Conservation (phyloP, 2,797 vertebrate species). For the Cynodonichthys magdalenae region DNA sequence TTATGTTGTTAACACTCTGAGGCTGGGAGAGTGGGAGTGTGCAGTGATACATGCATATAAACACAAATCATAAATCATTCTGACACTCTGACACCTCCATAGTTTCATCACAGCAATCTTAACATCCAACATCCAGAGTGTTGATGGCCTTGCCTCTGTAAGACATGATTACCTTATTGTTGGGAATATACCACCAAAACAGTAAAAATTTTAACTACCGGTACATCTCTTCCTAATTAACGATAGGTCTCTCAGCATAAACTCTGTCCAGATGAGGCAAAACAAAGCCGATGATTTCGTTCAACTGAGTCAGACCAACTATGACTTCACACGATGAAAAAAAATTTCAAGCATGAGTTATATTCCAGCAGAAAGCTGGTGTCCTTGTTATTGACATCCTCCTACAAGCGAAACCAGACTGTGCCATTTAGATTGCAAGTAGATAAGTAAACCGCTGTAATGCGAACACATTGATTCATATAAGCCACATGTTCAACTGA, state of each 20-base stretch:
- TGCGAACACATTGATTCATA: slow-evolving; percentile 3
- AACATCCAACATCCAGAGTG: slow-evolving; percentile 4
- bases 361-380: slow-evolving; percentile 23
- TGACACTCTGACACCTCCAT: slow-evolving; percentile 11
- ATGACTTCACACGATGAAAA: background rate
- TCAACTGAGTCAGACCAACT: slow-evolving; percentile 10
- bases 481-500: slow-evolving; percentile 13
- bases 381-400: slow-evolving; percentile 11
- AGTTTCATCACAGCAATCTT: slow-evolving; percentile 12
- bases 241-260: background rate
- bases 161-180: slow-evolving; percentile 1
- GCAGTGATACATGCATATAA: slow-evolving; percentile 19
- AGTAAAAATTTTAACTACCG: slow-evolving; percentile 7
- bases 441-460: background rate
- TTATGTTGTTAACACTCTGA: slow-evolving; percentile 23
- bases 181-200: slow-evolving; percentile 3
- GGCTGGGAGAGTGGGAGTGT: slow-evolving; percentile 23
- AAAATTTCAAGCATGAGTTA: background rate
- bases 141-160: slow-evolving; percentile 15
- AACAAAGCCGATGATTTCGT: slow-evolving; percentile 16
- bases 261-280: slow-evolving; percentile 5
- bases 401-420: slow-evolving; percentile 18
- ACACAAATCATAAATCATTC: slow-evolving; percentile 32
- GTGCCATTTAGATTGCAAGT: slow-evolving; percentile 2
- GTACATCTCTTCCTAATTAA: background rate